A percentile compares a stretch with the other conserved stretches of the same genome.
Evolutionary conservation across 2,113 vertebrate genomes (phyloP).

Genomic region (Amphiprion percula): DNA sequence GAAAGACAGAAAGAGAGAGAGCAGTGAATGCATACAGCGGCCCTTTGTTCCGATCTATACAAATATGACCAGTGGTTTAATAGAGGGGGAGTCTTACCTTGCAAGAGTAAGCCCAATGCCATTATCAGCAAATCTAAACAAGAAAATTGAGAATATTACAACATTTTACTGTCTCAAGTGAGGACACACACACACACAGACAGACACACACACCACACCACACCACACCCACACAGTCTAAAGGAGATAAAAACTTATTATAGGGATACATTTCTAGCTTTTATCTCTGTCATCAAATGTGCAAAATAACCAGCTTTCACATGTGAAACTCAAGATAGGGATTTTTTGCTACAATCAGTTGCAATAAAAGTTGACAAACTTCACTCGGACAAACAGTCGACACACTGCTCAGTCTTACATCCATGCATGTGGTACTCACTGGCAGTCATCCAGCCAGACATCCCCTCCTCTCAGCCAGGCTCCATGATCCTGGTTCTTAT

Average conservation of each 20-base stretch:
- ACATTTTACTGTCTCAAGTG: background rate
- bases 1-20: background rate
- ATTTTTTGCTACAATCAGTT: background rate
- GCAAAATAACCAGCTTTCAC: background rate
- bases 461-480: conserved; percentile 99
- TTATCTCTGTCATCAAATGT: conserved; percentile 9
- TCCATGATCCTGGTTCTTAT: conserved; percentile 98
- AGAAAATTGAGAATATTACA: conserved; percentile 53
- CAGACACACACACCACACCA: background rate
- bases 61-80: conserved; percentile 43
- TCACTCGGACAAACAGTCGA: background rate
- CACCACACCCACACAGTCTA: background rate
- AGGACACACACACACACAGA: too few relatives aligned
- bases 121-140: conserved; percentile 95
- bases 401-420: background rate
- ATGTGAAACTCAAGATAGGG: background rate
- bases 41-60: conserved; percentile 24
- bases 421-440: conserved; percentile 85
- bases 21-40: conserved; percentile 44
- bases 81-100: conserved; percentile 84
- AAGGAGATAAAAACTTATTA: conserved; percentile 10
- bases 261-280: background rate
- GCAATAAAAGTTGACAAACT: too few relatives aligned
- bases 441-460: conserved; percentile 96
- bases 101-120: conserved; percentile 96